Base-by-base conservation (phyloP, 2,113 vertebrate species). In the Mesocricetus auratus region DNA sequence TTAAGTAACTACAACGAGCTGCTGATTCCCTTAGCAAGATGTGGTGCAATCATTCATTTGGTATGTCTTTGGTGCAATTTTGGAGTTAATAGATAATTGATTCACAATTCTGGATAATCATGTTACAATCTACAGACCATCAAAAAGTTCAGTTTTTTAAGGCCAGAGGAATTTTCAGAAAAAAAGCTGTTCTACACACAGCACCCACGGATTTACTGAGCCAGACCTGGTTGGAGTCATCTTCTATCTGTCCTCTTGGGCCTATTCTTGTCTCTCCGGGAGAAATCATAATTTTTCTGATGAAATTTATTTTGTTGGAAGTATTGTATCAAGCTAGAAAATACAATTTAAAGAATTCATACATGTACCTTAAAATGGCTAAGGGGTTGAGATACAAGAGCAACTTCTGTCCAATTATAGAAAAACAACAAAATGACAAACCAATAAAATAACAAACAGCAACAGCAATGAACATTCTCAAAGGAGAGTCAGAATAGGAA, bases 331-430 rank as follows among this genome's bases (percentile, higher is more conserved):
- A 56, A 91, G 7, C 1, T 64, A 10, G 66, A 50, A 58, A 17
- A 71, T 69, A 90, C 29, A 83, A 58, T 45, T 78, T 88, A 94
- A 92, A 60, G 22, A 95, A 83, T 29, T 42, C 22, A 47, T 15
- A 53, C 42, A 58, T 69, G 3, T 81, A n/a, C 21, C n/a, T 94
- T 64, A 82, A 31, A 85, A 85, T 15, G 47, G 5, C 74, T 73
- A 78, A 39, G 45, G 1, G 1, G n/a, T n/a, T n/a, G n/a, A n/a
- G 29, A 62, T 36, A 42, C 19, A 56, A 45, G 45, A 66, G 3
- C 86, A 64, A 50, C 2, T 15, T 74, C 60, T 73, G 47, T 45
- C 3, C 83, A 2, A 50, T 96, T 60, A 64, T 45, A 60, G 16
- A 66, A 90, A 21, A 89, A 91, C 3, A 15, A 68, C 1, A 4